Conservation (phyloP, 2,797 vertebrate genomes). For the Ciconia nigra region DNA sequence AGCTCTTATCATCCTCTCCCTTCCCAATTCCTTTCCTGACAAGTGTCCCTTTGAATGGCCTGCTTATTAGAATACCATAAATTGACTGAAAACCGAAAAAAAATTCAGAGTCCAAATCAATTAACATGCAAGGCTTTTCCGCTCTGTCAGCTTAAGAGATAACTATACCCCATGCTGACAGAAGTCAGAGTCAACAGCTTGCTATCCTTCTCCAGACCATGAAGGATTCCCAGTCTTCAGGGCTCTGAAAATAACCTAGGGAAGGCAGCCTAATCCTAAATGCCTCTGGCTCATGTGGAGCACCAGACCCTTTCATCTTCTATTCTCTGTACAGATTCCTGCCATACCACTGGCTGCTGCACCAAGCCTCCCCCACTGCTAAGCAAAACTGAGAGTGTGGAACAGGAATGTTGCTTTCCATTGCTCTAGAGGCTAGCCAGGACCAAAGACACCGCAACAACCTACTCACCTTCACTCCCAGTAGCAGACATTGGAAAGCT, state of each 20-base stretch:
- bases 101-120: neutral
- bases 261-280: constrained; percentile 60
- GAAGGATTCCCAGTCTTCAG: constrained; percentile 24
- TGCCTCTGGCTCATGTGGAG: constrained; percentile 42
- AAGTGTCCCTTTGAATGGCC: neutral
- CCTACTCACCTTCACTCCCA: neutral
- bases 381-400: constrained; percentile 23
- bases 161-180: neutral
- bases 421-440: neutral
- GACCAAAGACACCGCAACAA: neutral
- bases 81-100: neutral
- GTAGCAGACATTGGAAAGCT: neutral
- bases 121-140: neutral
- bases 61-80: constrained; percentile 39
- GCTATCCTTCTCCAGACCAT: neutral
- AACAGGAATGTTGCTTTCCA: constrained; percentile 39
- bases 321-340: constrained; percentile 59
- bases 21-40: neutral
- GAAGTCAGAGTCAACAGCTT: neutral
- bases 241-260: constrained; percentile 17
- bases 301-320: constrained; percentile 56
- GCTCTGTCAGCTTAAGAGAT: neutral
- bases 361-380: constrained; percentile 43
- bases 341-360: constrained; percentile 59
- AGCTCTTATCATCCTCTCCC: neutral